Conservation (phyloP, 2,888 invertebrate species). For the Agrochola macilenta region DNA sequence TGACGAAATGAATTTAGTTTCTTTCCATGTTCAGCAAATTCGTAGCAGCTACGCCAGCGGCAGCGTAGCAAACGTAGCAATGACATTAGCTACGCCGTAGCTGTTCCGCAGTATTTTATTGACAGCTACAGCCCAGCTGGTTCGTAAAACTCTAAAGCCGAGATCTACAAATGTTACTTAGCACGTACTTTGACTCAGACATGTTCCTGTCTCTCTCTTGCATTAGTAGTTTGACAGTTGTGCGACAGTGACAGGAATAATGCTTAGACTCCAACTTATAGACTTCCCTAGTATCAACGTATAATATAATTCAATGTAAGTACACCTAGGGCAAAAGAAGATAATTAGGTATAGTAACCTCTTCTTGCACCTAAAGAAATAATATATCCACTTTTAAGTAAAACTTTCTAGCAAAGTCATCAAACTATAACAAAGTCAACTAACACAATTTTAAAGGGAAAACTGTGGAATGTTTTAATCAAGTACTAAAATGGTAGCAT, state of each 20-base stretch:
- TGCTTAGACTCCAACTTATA: no score
- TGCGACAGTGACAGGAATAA: background rate
- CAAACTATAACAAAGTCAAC: conserved; percentile 21
- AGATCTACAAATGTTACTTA: background rate
- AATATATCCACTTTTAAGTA: background rate
- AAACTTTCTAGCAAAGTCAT: conserved; percentile 2
- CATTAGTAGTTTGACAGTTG: background rate
- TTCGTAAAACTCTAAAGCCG: background rate
- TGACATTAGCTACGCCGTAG: conserved; percentile 24
- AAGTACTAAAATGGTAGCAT: conserved; percentile 46
- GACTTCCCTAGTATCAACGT: background rate
- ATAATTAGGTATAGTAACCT: no score
- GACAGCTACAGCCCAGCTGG: background rate
- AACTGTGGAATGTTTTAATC: conserved; percentile 51
- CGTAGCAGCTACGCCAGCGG: conserved; percentile 18
- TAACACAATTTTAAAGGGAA: conserved; percentile 26
- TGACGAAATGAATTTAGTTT: conserved; percentile 1
- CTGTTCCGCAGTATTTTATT: conserved; percentile 13
- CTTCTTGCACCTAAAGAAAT: background rate
- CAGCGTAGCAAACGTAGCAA: conserved; percentile 16
- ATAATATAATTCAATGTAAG: no score
- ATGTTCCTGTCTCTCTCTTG: no score
- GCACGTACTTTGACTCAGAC: no score
- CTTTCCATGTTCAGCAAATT: conserved; percentile 12
- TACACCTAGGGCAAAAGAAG: no score